Percentiles rank a stretch among this genome's conserved stretches.
phyloP scores from a whole-genome alignment of 2,113 vertebrate species.

The Lycaon pictus region DNA sequence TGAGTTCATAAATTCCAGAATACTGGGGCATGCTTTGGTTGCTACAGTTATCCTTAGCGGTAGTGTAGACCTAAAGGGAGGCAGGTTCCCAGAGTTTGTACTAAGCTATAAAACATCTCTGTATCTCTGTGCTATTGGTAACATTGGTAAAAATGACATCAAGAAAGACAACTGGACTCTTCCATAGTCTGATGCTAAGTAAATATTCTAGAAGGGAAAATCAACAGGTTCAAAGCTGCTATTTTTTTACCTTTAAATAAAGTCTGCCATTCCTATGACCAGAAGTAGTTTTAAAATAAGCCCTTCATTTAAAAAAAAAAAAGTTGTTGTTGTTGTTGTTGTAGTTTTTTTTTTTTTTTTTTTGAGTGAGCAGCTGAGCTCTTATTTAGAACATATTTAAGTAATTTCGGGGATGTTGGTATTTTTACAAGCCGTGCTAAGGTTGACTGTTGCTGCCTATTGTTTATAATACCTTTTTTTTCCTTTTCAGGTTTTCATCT shows the following conservation, averaged over 20 bases:
- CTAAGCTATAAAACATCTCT: background rate
- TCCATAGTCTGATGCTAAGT: fast-evolving
- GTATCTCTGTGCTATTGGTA: fast-evolving
- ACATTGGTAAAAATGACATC: background rate
- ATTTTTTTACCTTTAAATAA: background rate
- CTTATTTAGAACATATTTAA: background rate
- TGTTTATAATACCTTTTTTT: background rate
- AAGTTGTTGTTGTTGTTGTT: too few relatives aligned
- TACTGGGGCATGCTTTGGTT: fast-evolving
- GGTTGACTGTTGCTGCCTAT: fast-evolving
- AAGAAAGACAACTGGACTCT: too few relatives aligned
- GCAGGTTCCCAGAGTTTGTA: background rate
- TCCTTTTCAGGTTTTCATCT: conserved; percentile 95
- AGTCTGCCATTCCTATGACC: background rate
- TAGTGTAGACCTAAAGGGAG: background rate
- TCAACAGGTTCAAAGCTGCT: background rate
- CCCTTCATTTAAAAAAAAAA: background rate
- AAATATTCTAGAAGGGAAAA: background rate
- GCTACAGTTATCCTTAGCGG: background rate
- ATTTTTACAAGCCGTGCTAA: fast-evolving
- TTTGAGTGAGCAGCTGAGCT: background rate
- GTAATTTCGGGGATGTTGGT: fast-evolving
- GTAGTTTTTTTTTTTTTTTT: background rate
- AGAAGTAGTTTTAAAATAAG: background rate
- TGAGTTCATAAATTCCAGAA: background rate